phyloP scores from a whole-genome alignment of 1,140 invertebrate species.

The Pseudomyrmex dendroicus region DNA sequence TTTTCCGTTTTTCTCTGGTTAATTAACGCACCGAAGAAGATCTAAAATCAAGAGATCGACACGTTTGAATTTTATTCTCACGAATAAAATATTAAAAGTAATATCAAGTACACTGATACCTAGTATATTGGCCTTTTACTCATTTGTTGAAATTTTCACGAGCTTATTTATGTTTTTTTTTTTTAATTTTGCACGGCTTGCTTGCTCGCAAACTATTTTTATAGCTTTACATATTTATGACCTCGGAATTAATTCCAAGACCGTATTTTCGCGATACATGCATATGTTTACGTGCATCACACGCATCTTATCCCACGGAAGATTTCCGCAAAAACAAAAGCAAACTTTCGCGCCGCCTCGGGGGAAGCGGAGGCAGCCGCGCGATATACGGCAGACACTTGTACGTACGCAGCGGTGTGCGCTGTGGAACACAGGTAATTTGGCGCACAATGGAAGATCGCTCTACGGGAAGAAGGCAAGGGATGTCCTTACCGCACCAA shows the following conservation, averaged over 20 bases:
- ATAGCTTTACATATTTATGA: background rate
- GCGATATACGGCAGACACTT: background rate
- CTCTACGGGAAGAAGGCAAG: background rate
- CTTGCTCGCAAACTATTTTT: background rate
- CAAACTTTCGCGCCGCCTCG: conserved; percentile 20
- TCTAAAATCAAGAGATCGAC: too few relatives aligned
- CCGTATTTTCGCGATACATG: background rate
- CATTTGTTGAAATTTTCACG: background rate
- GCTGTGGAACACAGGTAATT: background rate
- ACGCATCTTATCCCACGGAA: background rate
- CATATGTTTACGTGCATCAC: background rate
- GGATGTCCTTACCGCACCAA: background rate
- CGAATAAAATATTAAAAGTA: too few relatives aligned
- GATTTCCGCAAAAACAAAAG: conserved; percentile 36
- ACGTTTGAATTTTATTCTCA: too few relatives aligned
- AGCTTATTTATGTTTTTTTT: background rate
- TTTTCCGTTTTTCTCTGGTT: too few relatives aligned
- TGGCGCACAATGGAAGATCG: conserved; percentile 15
- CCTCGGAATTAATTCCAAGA: conserved; percentile 2
- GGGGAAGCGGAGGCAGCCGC: background rate
- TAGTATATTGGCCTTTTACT: too few relatives aligned
- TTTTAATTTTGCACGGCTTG: background rate
- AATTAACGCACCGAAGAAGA: too few relatives aligned
- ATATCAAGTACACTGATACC: too few relatives aligned
- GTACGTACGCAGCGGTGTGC: conserved; percentile 17